Evolutionary conservation across 2,888 invertebrate genomes (phyloP).

Genomic region (Masnerella sp.): DNA sequence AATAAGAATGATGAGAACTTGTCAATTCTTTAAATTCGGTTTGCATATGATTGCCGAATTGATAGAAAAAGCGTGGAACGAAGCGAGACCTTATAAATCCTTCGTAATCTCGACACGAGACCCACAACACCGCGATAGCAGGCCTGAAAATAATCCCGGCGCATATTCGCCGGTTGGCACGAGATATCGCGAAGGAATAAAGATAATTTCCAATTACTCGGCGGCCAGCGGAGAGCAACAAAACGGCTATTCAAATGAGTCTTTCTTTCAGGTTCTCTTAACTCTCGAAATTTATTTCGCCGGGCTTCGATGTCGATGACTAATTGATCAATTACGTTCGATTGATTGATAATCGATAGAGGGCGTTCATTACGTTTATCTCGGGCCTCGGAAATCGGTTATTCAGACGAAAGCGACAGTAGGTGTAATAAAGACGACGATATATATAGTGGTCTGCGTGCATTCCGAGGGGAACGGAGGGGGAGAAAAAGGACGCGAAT

Average conservation of each 20-base stretch:
- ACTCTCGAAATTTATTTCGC: no score
- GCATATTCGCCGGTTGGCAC: constrained; percentile 18
- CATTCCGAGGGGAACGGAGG: constrained; percentile 68
- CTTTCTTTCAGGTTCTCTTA: constrained; percentile 4
- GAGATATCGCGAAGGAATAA: constrained; percentile 46
- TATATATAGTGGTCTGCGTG: constrained; percentile 76
- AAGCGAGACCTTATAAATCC: constrained; percentile 42
- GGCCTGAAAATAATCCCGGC: constrained; percentile 37
- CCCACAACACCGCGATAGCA: constrained; percentile 27
- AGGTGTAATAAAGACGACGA: constrained; percentile 75
- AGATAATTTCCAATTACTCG: constrained; percentile 54
- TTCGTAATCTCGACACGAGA: constrained; percentile 32
- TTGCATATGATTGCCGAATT: constrained; percentile 32
- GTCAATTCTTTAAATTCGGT: no score
- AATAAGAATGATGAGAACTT: background rate
- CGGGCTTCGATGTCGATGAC: no score
- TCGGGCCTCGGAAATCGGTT: no score
- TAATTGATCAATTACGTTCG: no score
- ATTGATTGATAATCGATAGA: no score
- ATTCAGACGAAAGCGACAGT: no score
- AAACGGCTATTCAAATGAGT: constrained; percentile 48
- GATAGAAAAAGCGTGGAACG: constrained; percentile 38
- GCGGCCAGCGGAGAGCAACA: constrained; percentile 24
- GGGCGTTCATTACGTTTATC: background rate
- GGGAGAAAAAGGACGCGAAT: constrained; percentile 38